phyloP scores from a whole-genome alignment of 2,797 vertebrate species.

The Phyllotis vaccarum region DNA sequence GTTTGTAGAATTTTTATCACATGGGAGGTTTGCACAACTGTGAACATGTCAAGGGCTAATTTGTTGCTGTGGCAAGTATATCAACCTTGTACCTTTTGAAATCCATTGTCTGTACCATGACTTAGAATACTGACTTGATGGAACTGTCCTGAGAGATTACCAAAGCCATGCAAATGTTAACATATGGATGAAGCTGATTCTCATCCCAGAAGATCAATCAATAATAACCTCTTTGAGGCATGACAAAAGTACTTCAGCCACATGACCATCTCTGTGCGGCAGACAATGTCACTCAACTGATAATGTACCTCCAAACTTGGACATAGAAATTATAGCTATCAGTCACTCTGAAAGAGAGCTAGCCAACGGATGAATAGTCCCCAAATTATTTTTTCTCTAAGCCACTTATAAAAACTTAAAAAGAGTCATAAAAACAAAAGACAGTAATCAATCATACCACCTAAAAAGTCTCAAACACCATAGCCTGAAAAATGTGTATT shows the following conservation, averaged over 20 bases:
- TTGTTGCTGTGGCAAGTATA: background rate
- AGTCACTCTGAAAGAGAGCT: conserved; percentile 7
- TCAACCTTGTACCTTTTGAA: conserved; percentile 19
- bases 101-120: background rate
- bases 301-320: background rate
- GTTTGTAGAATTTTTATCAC: background rate
- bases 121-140: background rate
- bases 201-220: background rate
- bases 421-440: background rate
- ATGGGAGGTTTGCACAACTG: conserved; percentile 23
- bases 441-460: background rate
- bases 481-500: conserved; percentile 43
- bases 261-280: background rate
- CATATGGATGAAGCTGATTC: conserved; percentile 53
- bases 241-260: conserved; percentile 11
- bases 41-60: conserved; percentile 14
- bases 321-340: conserved; percentile 19
- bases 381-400: background rate
- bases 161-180: conserved; percentile 32
- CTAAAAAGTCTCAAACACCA: background rate
- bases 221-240: background rate
- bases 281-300: conserved; percentile 1
- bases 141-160: conserved; percentile 20
- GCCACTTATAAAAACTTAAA: background rate
- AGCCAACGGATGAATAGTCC: background rate